Evolutionary conservation across 2,888 invertebrate genomes (phyloP).

Genomic region (Campoplex nolae): DNA sequence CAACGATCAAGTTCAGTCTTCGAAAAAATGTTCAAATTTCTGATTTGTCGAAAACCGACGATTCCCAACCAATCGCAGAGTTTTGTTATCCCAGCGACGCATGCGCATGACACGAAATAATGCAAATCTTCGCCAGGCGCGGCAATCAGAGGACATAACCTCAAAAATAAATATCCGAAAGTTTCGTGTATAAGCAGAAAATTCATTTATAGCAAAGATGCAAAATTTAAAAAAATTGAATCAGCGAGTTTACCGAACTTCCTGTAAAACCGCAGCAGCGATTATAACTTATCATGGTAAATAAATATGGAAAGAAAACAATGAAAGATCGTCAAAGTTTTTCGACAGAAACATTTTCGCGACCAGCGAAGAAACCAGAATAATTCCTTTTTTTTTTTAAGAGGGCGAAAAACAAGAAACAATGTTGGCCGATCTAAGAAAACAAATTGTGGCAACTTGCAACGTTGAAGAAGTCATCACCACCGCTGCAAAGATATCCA

Average conservation of each 20-base stretch:
- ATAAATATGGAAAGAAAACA: constrained; percentile 29
- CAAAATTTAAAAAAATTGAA: constrained; percentile 35
- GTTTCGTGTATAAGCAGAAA: not conserved
- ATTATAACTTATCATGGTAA: constrained; percentile 76
- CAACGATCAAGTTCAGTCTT: not conserved
- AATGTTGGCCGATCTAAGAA: constrained; percentile 70
- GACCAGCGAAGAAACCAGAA: not conserved
- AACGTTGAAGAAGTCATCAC: constrained; percentile 69
- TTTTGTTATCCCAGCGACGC: not conserved
- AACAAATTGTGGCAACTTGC: constrained; percentile 70
- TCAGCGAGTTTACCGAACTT: constrained; percentile 69
- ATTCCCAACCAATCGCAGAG: not conserved
- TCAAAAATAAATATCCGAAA: constrained; percentile 12
- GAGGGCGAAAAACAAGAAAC: constrained; percentile 70
- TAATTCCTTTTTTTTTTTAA: constrained; percentile 34
- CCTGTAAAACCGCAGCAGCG: constrained; percentile 76
- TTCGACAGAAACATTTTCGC: not conserved
- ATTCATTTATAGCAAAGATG: constrained; percentile 30
- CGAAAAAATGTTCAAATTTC: not conserved
- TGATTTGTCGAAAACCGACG: not conserved
- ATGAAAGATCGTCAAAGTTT: too few species aligned
- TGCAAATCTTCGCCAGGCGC: not conserved
- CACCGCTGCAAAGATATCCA: constrained; percentile 51
- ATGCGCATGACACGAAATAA: not conserved
- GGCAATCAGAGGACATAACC: constrained; percentile 1